phyloP scores from a whole-genome alignment of 2,797 vertebrate species.

The Aphelocoma californica region DNA sequence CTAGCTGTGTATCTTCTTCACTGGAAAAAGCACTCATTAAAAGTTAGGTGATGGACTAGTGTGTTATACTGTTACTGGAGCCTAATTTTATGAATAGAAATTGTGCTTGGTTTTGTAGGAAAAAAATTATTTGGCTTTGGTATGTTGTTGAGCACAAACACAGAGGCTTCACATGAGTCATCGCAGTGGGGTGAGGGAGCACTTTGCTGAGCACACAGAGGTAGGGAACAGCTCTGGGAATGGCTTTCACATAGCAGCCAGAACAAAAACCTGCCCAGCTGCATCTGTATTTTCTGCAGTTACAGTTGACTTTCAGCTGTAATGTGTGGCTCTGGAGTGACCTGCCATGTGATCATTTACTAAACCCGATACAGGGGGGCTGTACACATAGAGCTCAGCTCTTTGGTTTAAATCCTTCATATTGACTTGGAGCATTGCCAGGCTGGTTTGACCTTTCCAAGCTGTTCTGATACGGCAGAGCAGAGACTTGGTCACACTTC shows the following conservation, averaged over 20 bases:
- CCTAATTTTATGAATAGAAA: background rate
- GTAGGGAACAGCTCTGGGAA: background rate
- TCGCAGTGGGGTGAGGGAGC: fast-evolving
- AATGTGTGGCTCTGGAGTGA: background rate
- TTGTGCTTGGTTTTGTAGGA: background rate
- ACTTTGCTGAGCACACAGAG: fast-evolving
- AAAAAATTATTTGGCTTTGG: background rate
- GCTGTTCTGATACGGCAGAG: background rate
- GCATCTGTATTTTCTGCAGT: background rate
- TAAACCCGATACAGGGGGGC: background rate
- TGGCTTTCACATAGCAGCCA: background rate
- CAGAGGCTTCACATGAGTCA: background rate
- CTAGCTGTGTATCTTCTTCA: background rate
- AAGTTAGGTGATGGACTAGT: background rate
- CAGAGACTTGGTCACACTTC: background rate
- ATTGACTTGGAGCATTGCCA: background rate
- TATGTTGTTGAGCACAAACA: background rate
- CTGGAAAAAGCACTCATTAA: background rate
- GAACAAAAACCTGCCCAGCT: background rate
- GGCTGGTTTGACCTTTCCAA: background rate
- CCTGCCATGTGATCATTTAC: background rate
- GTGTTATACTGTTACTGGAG: background rate
- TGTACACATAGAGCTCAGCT: background rate
- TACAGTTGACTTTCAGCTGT: background rate
- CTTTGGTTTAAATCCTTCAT: background rate